phyloP scores from a whole-genome alignment of 2,797 vertebrate species.

The Telmatherina bonti region DNA sequence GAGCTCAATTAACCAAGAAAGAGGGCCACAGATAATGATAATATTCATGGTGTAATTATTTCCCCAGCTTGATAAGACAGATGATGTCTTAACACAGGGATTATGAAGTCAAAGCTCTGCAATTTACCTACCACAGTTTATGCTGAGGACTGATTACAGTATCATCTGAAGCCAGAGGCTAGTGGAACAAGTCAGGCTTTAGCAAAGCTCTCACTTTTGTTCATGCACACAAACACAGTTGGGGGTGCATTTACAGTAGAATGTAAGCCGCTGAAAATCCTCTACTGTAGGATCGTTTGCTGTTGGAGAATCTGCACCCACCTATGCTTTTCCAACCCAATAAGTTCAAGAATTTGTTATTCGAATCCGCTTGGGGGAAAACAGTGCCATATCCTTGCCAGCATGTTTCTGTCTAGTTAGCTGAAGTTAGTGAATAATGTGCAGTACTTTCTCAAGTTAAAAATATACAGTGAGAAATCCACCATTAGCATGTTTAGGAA shows the following conservation, averaged over 20 bases:
- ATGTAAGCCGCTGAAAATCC: constrained; percentile 62
- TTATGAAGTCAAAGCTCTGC: constrained; percentile 26
- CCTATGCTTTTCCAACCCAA: constrained; percentile 35
- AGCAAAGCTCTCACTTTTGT: constrained; percentile 46
- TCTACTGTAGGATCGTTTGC: constrained; percentile 33
- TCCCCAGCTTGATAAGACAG: constrained; percentile 49
- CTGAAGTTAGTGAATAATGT: constrained; percentile 31
- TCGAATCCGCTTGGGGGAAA: constrained; percentile 37
- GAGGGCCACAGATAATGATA: constrained; percentile 50
- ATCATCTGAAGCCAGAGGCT: constrained; percentile 45
- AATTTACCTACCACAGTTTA: constrained; percentile 29
- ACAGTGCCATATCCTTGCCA: constrained; percentile 20
- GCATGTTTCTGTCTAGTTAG: constrained; percentile 9
- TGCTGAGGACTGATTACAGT: constrained; percentile 44
- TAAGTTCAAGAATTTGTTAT: constrained; percentile 42
- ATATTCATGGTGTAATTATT: constrained; percentile 54
- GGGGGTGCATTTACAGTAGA: constrained; percentile 41
- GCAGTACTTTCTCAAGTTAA: neutral
- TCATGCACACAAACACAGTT: constrained; percentile 40
- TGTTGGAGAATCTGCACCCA: constrained; percentile 39
- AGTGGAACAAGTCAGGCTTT: constrained; percentile 18
- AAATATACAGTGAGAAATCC: constrained; percentile 9
- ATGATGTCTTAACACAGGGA: constrained; percentile 48
- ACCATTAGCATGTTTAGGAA: constrained; percentile 19
- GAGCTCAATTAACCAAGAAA: constrained; percentile 30